Evolutionary conservation across 2,797 vertebrate genomes (phyloP), one percentile per base, ranked within the genome.

Genomic region (Apodemus agrarius): DNA sequence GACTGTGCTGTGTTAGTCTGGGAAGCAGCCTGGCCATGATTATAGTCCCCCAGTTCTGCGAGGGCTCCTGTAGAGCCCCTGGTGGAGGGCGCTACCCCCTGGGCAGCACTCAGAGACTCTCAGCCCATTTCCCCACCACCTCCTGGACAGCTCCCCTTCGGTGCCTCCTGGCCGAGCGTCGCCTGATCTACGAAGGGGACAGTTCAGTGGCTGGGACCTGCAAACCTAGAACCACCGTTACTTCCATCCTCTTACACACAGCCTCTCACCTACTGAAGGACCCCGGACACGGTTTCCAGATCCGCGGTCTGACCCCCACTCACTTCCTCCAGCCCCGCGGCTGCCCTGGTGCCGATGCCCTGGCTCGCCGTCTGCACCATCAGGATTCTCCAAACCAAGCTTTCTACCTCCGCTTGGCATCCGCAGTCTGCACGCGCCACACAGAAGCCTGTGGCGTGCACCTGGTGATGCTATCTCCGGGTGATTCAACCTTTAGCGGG

Each of bases 91-190:
- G 5, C 34, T 6, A 54, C 1, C 49, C 49, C 63, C 29, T 69
- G 46, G 46, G n/a, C 85, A 74, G 69, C 24, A n/a, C 74, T 81
- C 16, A 3, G 49, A 54, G 6, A 17, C 17, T 40, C 69, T 19
- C 89, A 95, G 93, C 69, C 40, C 79, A 19, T 54, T 72, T 43
- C 11, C 24, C 17, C 43, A 3, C 63, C 31, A 2, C 88, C 46
- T 61, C 43, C 61, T 14, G 37, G 29, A 72, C 59, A 34, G 46
- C 87, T 10, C 52, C 49, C 21, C 52, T 57, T 61, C 29, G 34
- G 40, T 4, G 17, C 16, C n/a, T 0, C 7, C 0, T 24, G 17
- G 40, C 46, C 81, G 74, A 43, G 21, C 13, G 24, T 72, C 29
- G 37, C 59, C 59, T 6, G n/a, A 81, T 14, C 84, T 61, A 29